Percentiles rank a stretch among this genome's conserved stretches.
Conservation (phyloP, 2,888 invertebrate genomes). For the Machimus atricapillus region DNA sequence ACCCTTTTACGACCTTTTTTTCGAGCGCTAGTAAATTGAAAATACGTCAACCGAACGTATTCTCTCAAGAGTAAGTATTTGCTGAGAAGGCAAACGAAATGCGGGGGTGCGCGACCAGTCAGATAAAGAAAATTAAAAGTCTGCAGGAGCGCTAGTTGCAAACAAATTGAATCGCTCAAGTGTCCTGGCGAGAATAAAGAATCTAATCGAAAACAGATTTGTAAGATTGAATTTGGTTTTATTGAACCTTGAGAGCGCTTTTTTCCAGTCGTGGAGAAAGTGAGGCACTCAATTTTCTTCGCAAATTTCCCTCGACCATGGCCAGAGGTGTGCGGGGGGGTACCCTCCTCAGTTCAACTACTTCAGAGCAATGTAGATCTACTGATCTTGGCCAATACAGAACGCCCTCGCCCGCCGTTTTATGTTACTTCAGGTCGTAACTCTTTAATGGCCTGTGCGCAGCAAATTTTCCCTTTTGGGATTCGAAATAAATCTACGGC, state of each 20-base stretch:
- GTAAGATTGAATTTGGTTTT: constrained; percentile 12
- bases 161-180: constrained; percentile 6
- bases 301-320: neutral
- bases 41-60: neutral
- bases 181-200: neutral
- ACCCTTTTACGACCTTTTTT: neutral
- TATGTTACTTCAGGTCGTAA: constrained; percentile 27
- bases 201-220: constrained; percentile 23
- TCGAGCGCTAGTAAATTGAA: neutral
- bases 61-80: neutral
- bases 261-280: neutral
- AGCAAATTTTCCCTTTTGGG: constrained; percentile 23
- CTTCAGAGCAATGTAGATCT: neutral
- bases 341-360: neutral
- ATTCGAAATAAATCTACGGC: constrained; percentile 26
- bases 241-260: neutral
- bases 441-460: constrained; percentile 36
- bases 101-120: neutral
- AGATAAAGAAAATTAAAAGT: neutral
- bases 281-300: neutral
- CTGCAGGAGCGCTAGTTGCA: neutral
- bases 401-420: constrained; percentile 20
- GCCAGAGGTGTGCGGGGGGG: neutral
- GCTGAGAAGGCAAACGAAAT: neutral
- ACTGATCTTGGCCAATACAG: neutral